These are phyloP conservation scores for Morinoia aosen DNA, from an alignment of 2,888 invertebrate species.

Conservation along the genomic window DNA sequence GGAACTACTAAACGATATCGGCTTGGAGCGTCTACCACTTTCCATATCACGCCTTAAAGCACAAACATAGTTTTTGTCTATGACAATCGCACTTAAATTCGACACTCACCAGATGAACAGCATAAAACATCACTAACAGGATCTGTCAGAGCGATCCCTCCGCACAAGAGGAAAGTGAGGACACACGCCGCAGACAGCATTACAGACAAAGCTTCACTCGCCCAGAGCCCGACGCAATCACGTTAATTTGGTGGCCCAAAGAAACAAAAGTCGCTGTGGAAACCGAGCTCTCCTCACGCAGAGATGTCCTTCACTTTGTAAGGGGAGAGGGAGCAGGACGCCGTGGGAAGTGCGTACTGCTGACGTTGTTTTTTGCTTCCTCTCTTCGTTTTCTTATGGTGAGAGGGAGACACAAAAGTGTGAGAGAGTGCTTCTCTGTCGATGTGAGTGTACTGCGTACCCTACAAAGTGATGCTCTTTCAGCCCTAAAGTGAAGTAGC, in stretches of 20 bases:
- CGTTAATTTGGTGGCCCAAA: not conserved
- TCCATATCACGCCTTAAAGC: too few relatives aligned
- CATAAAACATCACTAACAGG: too few relatives aligned
- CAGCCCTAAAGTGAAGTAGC: not conserved
- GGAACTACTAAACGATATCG: too few relatives aligned
- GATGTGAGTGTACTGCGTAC: not conserved
- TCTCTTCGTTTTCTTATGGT: not conserved
- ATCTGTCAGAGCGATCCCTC: not conserved
- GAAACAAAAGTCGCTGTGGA: slow-evolving; percentile 4
- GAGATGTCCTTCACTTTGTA: not conserved
- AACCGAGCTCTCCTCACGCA: not conserved
- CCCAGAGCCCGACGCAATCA: not conserved
- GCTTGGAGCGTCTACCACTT: too few relatives aligned
- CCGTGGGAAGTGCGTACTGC: not conserved
- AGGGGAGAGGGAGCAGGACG: not conserved
- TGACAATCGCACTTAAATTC: too few relatives aligned
- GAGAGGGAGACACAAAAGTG: not conserved
- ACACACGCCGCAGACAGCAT: not conserved
- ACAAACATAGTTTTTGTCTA: too few relatives aligned
- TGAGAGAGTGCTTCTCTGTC: not conserved
- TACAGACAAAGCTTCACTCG: not conserved
- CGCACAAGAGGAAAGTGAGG: not conserved
- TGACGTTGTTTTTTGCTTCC: not conserved
- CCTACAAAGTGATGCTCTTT: not conserved
- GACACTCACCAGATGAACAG: too few relatives aligned